Percentiles rank a stretch among this genome's conserved stretches.
Conservation (phyloP, 2,888 invertebrate genomes). For the Empis stercorea region DNA sequence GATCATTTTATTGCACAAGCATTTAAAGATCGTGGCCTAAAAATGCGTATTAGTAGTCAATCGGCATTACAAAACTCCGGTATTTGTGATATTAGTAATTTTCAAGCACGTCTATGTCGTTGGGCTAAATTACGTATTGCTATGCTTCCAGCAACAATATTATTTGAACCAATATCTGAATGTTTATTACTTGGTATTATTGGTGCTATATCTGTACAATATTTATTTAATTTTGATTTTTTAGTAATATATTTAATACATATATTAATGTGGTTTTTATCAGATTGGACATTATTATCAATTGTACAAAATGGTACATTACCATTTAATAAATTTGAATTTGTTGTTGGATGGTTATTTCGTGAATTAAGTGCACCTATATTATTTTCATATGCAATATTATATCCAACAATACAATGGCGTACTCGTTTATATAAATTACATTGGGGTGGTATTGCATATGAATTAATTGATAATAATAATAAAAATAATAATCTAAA, state of each 20-base stretch:
- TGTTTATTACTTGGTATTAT: conserved; percentile 88
- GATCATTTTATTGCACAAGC: conserved; percentile 95
- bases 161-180: conserved; percentile 91
- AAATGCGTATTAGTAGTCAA: conserved; percentile 77
- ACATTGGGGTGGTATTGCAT: conserved; percentile 91
- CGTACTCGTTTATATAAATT: conserved; percentile 80
- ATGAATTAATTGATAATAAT: conserved; percentile 63
- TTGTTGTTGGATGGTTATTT: conserved; percentile 87
- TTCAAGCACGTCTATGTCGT: conserved; percentile 71
- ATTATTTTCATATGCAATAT: conserved; percentile 73
- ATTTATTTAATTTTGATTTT: conserved; percentile 77
- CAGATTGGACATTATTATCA: conserved; percentile 86
- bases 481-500: background rate
- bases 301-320: conserved; percentile 84
- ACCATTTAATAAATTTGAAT: conserved; percentile 90
- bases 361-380: conserved; percentile 85
- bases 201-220: conserved; percentile 74
- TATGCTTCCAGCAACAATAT: conserved; percentile 83
- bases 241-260: conserved; percentile 87
- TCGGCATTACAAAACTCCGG: conserved; percentile 96
- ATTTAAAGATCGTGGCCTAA: conserved; percentile 78
- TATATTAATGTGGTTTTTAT: conserved; percentile 85
- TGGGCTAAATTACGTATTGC: conserved; percentile 95
- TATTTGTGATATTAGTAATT: conserved; percentile 67
- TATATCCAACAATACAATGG: conserved; percentile 87